phyloP scores from a whole-genome alignment of 2,888 invertebrate species.

The Congeria kusceri region DNA sequence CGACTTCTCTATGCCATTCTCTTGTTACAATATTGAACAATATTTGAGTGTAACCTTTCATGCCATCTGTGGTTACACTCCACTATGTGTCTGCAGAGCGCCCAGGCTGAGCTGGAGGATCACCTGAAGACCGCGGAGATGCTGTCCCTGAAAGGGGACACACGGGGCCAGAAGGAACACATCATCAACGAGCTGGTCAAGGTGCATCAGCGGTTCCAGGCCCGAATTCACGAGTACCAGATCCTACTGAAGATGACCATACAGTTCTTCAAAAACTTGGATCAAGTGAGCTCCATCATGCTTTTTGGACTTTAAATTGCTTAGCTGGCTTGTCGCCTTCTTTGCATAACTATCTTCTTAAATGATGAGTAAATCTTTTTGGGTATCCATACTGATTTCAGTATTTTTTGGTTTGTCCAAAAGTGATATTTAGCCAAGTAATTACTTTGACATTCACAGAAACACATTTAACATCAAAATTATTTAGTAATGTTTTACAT shows the following conservation, averaged over 20 bases:
- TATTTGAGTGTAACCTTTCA: too few relatives aligned
- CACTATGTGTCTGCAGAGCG: constrained; percentile 76
- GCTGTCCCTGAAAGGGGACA: constrained; percentile 88
- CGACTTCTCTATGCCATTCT: too few relatives aligned
- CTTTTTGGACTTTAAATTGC: not conserved
- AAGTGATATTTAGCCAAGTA: too few relatives aligned
- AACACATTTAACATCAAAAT: too few relatives aligned
- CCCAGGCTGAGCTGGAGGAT: constrained; percentile 88
- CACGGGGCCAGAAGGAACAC: constrained; percentile 87
- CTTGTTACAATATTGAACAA: too few relatives aligned
- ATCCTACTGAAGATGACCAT: constrained; percentile 90
- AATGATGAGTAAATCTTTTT: too few relatives aligned
- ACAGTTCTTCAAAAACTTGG: constrained; percentile 90
- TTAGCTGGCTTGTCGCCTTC: not conserved
- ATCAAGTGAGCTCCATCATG: constrained; percentile 87
- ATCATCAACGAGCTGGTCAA: constrained; percentile 89
- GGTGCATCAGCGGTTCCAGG: constrained; percentile 89
- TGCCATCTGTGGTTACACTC: too few relatives aligned
- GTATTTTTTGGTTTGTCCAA: too few relatives aligned
- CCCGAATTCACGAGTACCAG: constrained; percentile 90
- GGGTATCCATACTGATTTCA: too few relatives aligned
- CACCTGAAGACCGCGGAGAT: constrained; percentile 89
- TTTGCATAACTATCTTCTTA: not conserved
- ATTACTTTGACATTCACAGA: too few relatives aligned
- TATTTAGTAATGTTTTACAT: too few relatives aligned